Evolutionary conservation across 2,888 invertebrate species (phyloP), one percentile per base, ranked within the genome.

Genomic region (Chaitophorus viminalis): DNA sequence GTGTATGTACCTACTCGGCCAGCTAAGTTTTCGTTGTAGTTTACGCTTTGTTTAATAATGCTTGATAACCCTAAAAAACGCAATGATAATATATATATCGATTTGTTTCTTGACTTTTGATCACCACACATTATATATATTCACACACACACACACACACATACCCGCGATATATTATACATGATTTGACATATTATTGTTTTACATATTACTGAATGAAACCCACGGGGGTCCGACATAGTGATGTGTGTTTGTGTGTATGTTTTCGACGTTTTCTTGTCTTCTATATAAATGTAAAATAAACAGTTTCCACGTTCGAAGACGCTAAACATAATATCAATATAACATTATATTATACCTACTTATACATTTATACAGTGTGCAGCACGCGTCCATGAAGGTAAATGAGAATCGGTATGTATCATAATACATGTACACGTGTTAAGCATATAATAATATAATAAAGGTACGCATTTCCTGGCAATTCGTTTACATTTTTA

Each of bases 401-500:
- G 46, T 3, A 14, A 46, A 46, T 46, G 11, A 46, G 14, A 46
- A 46, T 46, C 46, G 39, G 39, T 39, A 39, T 39, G n/a, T n/a
- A 39, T 39, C 6, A 39, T 39, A 39, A 5, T 39, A 39, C 6
- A 29, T 54, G 29, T 54, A 29, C 25, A 29, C 68, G 68, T 14
- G 68, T 68, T 68, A n/a, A 14, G 70, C 6, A 31, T 70, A 3
- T 68, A 68, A n/a, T 68, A n/a, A n/a, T n/a, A n/a, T n/a, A n/a
- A 68, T 68, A 68, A 5, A 29, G 25, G 25, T n/a, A 70, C 33
- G 33, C n/a, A 33, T 9, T 54, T 31, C 39, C 9, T 6, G 46
- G 81, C 65, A 81, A 87, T 87, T 87, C 54, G 87, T 87, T 87
- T 74, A n/a, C 81, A 11, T 81, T 87, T 87, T 87, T 87, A 87